Base-by-base conservation (phyloP, 2,888 invertebrate species). In the Stenurella melanura region DNA sequence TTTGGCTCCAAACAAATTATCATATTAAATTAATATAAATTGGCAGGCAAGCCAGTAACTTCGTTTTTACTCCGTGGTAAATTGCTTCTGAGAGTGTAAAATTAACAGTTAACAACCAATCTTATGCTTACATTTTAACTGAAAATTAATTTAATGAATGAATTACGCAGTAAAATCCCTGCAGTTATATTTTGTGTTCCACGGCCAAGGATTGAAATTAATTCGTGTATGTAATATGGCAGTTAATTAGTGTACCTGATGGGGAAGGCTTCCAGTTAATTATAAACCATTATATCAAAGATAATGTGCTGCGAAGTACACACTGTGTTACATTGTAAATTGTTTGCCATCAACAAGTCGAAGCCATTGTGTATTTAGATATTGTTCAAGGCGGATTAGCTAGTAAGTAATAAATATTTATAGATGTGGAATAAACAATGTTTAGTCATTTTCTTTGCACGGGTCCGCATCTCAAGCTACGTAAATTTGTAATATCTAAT, bases 281-380 rank as follows among this genome's bases (percentile, higher is more conserved):
- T 79, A 79, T 76, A 78, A 79, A 78, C 72, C 76, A 79, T 79
- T 79, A 78, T 78, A 79, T 77, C 77, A 76, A 78, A 75, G 78
- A 76, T 79, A 79, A 78, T 74, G 74, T 58, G 67, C 63, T 66
- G 56, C 68, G 75, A 72, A 73, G 26, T 69, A 63, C 63, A 69
- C 69, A 73, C 63, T 70, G 74, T 57, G 75, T 56, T 75, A 73
- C 73, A 58, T 61, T 77, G 77, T 74, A 70, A 60, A 64, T 64
- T 72, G 74, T 64, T 60, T 11, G 54, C 61, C 61, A 64, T 74
- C 54, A 54, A 56, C 54, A 67, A 57, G 67, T 54, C 21, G 67
- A 17, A 19, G 3, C 30, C 34, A 17, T 10, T 63, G 61, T 63
- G 30, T 34, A 63, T 63, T 34, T 26, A 63, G 34, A 34, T 63